Base-by-base conservation (phyloP, 1,140 invertebrate species). In the Penaeus indicus region DNA sequence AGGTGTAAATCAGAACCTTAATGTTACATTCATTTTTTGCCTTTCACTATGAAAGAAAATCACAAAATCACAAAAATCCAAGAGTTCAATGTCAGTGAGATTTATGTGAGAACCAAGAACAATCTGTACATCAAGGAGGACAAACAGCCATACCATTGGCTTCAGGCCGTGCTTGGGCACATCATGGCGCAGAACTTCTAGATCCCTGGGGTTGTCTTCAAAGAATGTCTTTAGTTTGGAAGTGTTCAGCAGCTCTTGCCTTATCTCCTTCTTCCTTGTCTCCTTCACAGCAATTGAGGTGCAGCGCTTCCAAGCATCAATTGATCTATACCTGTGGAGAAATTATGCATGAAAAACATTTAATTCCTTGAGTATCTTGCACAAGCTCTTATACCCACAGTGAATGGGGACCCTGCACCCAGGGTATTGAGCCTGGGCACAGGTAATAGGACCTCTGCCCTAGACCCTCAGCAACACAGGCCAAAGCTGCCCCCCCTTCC, bases 231-330 rank as follows among this genome's bases (percentile, higher is more conserved):
- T 92, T 11, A 99, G 93, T 93, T 98, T 98, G 92, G 97, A 94
- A 86, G 97, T 98, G 92, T 97, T 98, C 62, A 99, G 94, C 64
- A 99, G 95, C 94, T 99, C 98, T 85, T 95, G 94, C 93, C 97
- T 97, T 78, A 99, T 99, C 95, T 99, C 99, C 92, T 97, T 97
- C 13, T 99, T 94, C 84, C 99, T 94, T 0, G 98, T 97, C 93
- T 99, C 97, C 83, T 97, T 94, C 0, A 99, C 96, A 0, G 97
- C 98, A 89, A 97, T 96, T 92, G 96, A 95, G 0, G 98, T 99
- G 1, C 98, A 97, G 1, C 97, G 97, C 91, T 96, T 95, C 96
- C 98, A 97, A 7, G 97, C 98, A 94, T 99, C 99, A 91, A 95
- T 95, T 0, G 98, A 96, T 92, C 99, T 94, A 93, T 99, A 99